Percentiles rank a stretch among this genome's conserved stretches.
phyloP scores from a whole-genome alignment of 2,888 invertebrate genomes.

The Phania funesta region DNA sequence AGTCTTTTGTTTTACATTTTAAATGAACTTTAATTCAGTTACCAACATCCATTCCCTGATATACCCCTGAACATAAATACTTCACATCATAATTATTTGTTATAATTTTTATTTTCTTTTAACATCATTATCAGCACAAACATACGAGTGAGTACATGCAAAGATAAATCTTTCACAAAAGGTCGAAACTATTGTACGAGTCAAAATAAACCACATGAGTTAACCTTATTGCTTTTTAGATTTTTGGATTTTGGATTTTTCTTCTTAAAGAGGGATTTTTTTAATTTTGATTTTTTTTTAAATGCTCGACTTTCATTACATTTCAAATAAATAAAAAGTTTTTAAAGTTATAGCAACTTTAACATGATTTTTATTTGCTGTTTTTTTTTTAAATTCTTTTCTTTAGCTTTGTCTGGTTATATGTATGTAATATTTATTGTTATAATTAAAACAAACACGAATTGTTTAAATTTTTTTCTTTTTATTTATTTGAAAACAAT shows the following conservation, averaged over 20 bases:
- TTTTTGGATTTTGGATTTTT: background rate
- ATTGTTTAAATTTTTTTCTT: slow-evolving; percentile 33
- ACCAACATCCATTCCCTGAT: slow-evolving; percentile 9
- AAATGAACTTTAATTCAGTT: slow-evolving; percentile 45
- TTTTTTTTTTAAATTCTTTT: background rate
- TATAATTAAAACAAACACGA: slow-evolving; percentile 66
- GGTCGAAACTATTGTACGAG: slow-evolving; percentile 45
- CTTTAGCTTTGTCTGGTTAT: background rate
- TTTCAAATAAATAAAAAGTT: background rate
- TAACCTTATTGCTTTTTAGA: slow-evolving; percentile 45
- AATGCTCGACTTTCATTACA: slow-evolving; percentile 36
- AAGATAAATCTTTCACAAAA: slow-evolving; percentile 48
- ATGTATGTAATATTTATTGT: slow-evolving; percentile 32
- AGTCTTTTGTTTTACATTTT: slow-evolving; percentile 44
- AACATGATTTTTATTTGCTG: background rate
- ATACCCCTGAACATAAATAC: background rate
- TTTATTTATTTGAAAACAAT: slow-evolving; percentile 47
- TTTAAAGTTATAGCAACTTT: too few relatives aligned
- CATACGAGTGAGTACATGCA: background rate
- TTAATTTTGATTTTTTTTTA: slow-evolving; percentile 29
- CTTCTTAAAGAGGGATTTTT: background rate
- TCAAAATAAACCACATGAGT: slow-evolving; percentile 39
- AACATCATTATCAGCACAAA: slow-evolving; percentile 38
- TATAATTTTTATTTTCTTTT: slow-evolving; percentile 10
- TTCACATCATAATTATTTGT: slow-evolving; percentile 16